Base-by-base conservation (phyloP, 2,797 vertebrate species). In the Echeneis naucrates region DNA sequence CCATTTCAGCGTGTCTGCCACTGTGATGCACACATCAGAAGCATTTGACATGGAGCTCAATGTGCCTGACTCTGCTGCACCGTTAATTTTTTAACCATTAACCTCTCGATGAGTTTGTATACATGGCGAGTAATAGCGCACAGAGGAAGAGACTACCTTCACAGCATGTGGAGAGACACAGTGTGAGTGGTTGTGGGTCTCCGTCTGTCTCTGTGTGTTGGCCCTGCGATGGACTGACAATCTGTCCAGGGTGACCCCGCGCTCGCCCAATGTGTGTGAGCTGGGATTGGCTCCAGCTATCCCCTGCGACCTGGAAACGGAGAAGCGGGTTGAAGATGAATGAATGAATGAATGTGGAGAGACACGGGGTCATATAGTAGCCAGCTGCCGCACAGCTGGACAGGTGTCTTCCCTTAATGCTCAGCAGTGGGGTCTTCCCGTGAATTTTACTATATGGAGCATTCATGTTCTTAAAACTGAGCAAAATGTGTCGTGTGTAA, bases 41-140 rank as follows among this genome's bases (percentile, higher is more conserved):
- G 56, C 62, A 68, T 73, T 76, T 87, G 68, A 87, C 58, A 72
- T 55, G 54, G 21, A 84, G 76, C 74, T 84, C 71, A 54, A 81
- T 79, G 30, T 1, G 14, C 77, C 67, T 58, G 82, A 85, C 74
- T 64, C 7, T 63, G 40, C 7, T 30, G 33, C n/a, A 44, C 9
- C 2, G 35, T 51, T 40, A 4, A 47, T 19, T 27, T 3, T 52
- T 32, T 30, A 30, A 54, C 23, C 12, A 21, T 32, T 16, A 12
- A 45, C 12, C 47, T 45, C 0, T 11, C 11, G 12, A n/a, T 4
- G 2, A 48, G 7, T 27, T 11, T 32, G 52, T 54, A 54, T 19
- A 54, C 21, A 55, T 0, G 7, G 0, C 12, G 2, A 23, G 11
- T 10, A 32, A 26, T 11, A 55, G n/a, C 24, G 33, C n/a, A 38